Evolutionary conservation across 2,113 vertebrate genomes (phyloP), one percentile per base, ranked within the genome.

Genomic region (Forbesichthys agassizii): DNA sequence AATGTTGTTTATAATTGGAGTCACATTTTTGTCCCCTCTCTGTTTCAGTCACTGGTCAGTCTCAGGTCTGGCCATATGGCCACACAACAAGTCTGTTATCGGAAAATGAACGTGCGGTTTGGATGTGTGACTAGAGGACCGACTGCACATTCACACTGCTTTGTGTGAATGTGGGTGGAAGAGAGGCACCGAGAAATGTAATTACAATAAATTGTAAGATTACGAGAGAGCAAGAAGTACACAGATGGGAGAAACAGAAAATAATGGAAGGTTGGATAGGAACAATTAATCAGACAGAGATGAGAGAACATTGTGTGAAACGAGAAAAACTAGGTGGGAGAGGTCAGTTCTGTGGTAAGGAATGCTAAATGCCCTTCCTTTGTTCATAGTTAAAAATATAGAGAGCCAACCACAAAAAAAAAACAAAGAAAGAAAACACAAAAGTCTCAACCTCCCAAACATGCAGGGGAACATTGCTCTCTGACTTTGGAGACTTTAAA

Each of bases 151-250:
- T 5, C 27, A 14, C 1, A 3, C 12, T 61, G 64, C 74, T 48
- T 76, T 76, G 79, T 85, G 85, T 83, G 83, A 84, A 79, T 9
- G 87, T 83, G 69, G 80, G 81, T 76, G 75, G 76, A 69, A 77
- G 54, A 48, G 58, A 74, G 67, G 65, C 14, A 77, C 54, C 55
- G 42, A 52, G 53, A 61, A 66, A 59, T 67, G 58, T 67, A 57
- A 77, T 64, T 71, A 72, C 68, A 79, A 63, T 18, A 78, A 76
- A 86, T 88, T 72, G 78, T 69, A 61, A 65, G 76, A 79, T 16
- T 64, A 62, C 77, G 56, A 74, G 47, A 74, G 65, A 62, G 64
- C 77, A 75, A 27, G 3, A 61, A 71, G 66, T 58, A 72, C 66
- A 85, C 48, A 11, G 58, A 76, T 74, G 66, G 48, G 33, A 62